Base-by-base conservation (phyloP, 35 echinoderm and acorn worm species). In the Heliocidaris erythrogramma region DNA sequence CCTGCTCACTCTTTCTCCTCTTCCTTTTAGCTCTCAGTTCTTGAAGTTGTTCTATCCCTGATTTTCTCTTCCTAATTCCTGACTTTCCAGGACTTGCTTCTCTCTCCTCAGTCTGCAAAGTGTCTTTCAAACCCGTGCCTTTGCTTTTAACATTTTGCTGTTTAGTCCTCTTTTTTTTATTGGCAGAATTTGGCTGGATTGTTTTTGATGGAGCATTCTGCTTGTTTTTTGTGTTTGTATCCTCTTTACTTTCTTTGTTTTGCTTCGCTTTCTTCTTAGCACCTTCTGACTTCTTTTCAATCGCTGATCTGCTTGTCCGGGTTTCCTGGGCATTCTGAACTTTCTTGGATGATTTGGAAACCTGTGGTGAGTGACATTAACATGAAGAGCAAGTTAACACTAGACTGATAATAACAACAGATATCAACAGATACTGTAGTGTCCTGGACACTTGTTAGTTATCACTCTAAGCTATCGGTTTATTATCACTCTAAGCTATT, bases 31-130 rank as follows among this genome's bases (percentile, higher is more conserved):
- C 48, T 30, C 91, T 59, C 16, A 92, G 13, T n/a, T 92, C 91
- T 59, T 30, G 16, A 59, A 92, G 91, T 48, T 59, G 24, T 53
- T 92, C 49, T 49, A 9, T 59, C 13, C 91, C 91, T 17, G 91
- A 92, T 30, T 59, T 92, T 59, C 91, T 92, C 91, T 92, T 92
- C n/a, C 91, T 49, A 56, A 30, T 59, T 59, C 48, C 4, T 59
- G 91, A 48, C 91, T 92, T 89, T 89, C 31, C 31, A 27, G 87
- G 87, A 42, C 31, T 89, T 24, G 87, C 87, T 89, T 42, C 87
- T 16, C 8, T 18, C 47, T 89, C 87, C 47, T 48, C 7, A 32
- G 4, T 78, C 65, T 78, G 18, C 18, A 78, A 78, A 78, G 65
- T n/a, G 27, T 78, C 65, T 78, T 78, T 27, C 65, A n/a, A 7